Evolutionary conservation across 1,140 invertebrate species (phyloP), one percentile per base, ranked within the genome.

Genomic region (Sitobion miscanthi): DNA sequence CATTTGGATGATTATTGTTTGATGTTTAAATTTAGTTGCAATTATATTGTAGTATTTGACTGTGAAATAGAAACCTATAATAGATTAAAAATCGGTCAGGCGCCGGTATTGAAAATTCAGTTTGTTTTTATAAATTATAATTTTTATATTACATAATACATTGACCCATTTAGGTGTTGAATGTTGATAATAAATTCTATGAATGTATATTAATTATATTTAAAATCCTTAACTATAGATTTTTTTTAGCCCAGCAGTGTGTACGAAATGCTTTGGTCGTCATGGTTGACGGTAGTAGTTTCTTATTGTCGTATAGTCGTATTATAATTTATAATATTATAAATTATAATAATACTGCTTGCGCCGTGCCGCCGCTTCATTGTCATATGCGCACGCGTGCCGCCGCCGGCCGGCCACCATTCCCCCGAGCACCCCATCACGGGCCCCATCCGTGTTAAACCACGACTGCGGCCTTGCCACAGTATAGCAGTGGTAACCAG

Each of bases 371-470:
- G 90, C 25, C 5, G 89, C 14, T 45, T 91, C 25, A 6, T 45
- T 82, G 25, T 9, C 57, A n/a, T 42, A 86, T 77, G 90, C 90
- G 90, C 90, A 91, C 69, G 57, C 90, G 69, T 91, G 45, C 90
- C 14, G 11, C 38, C 42, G 25, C 35, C 49, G 89, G 35, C 52
- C 20, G 89, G 89, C 89, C 57, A 11, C 89, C 54, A 57, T 38
- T 62, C 54, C 52, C 89, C 23, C 54, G 20, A 30, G 8, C 45
- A 47, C 45, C 89, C 57, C 35, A 30, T 77, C 42, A 17, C 1
- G 85, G 42, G 77, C 77, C n/a, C 77, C 77, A 35, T 21, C 21
- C 20, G 6, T 2, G 77, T 83, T 17, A 14, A 83, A 38, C 35
- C 35, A 14, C 77, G 4, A 4, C 23, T 7, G 38, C 6, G 42